These are phyloP conservation scores for Agapornis canus DNA, from an alignment of 2,797 vertebrate genomes.

Conservation along the genomic window DNA sequence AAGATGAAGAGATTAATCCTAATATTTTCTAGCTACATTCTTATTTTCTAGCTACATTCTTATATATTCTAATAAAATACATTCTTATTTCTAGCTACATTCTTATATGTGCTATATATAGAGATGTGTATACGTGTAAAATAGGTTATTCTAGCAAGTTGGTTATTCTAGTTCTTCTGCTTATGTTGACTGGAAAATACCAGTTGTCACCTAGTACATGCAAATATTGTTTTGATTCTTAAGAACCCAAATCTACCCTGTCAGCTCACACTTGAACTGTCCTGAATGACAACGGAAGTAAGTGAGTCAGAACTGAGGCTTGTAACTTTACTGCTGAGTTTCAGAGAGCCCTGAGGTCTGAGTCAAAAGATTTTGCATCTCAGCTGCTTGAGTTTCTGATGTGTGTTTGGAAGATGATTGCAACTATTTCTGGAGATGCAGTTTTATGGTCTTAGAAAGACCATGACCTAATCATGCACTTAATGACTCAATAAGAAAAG, in stretches of 20 bases:
- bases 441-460: background rate
- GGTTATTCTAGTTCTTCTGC: conserved; percentile 13
- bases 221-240: background rate
- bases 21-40: background rate
- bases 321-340: background rate
- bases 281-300: background rate
- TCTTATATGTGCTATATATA: background rate
- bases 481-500: background rate
- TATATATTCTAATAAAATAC: no score
- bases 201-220: background rate
- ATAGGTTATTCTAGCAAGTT: background rate
- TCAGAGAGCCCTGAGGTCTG: background rate
- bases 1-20: background rate
- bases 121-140: background rate
- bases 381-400: background rate
- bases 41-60: background rate
- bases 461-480: background rate
- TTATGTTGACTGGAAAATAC: background rate
- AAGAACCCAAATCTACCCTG: background rate
- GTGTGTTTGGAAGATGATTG: background rate
- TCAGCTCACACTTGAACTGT: background rate
- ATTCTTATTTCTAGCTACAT: background rate
- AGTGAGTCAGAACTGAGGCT: background rate
- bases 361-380: background rate
- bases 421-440: background rate